phyloP scores from a whole-genome alignment of 2,888 invertebrate genomes.

The Volucella bombylans region DNA sequence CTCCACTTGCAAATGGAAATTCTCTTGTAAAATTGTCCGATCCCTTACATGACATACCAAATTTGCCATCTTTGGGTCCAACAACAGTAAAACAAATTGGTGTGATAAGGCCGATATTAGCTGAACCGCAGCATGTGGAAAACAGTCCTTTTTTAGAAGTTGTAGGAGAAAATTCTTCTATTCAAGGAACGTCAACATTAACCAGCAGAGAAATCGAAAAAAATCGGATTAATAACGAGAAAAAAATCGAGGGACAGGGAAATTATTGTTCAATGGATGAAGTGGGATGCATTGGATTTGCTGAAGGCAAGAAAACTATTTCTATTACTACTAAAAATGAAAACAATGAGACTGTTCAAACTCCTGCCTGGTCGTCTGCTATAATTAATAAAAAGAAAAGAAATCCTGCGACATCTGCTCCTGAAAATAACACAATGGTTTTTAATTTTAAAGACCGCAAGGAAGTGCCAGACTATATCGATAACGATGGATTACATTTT shows the following conservation, averaged over 20 bases:
- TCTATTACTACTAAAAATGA: constrained; percentile 61
- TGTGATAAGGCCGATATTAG: constrained; percentile 84
- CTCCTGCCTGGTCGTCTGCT: constrained; percentile 58
- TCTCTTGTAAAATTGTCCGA: constrained; percentile 12
- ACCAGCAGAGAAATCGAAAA: constrained; percentile 87
- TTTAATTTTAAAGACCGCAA: constrained; percentile 94
- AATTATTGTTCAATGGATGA: constrained; percentile 38
- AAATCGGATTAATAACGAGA: constrained; percentile 87
- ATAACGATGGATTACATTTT: constrained; percentile 92
- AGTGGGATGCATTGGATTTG: constrained; percentile 18
- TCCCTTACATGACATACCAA: constrained; percentile 76
- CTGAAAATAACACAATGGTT: constrained; percentile 89
- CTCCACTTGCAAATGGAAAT: constrained; percentile 35
- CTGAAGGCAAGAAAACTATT: constrained; percentile 36
- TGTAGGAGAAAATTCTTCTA: constrained; percentile 41
- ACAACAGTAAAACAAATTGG: constrained; percentile 83
- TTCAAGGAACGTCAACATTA: constrained; percentile 77
- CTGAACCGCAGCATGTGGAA: constrained; percentile 75
- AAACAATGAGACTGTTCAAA: constrained; percentile 22
- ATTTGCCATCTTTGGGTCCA: constrained; percentile 63
- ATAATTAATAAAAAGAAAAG: constrained; percentile 78
- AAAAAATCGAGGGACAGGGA: constrained; percentile 82
- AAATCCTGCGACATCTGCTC: constrained; percentile 76
- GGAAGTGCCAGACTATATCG: constrained; percentile 95
- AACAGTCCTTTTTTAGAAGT: constrained; percentile 28